These are phyloP conservation scores for Vanacampus margaritifer DNA, from an alignment of 2,113 vertebrate species.

Conservation along the genomic window DNA sequence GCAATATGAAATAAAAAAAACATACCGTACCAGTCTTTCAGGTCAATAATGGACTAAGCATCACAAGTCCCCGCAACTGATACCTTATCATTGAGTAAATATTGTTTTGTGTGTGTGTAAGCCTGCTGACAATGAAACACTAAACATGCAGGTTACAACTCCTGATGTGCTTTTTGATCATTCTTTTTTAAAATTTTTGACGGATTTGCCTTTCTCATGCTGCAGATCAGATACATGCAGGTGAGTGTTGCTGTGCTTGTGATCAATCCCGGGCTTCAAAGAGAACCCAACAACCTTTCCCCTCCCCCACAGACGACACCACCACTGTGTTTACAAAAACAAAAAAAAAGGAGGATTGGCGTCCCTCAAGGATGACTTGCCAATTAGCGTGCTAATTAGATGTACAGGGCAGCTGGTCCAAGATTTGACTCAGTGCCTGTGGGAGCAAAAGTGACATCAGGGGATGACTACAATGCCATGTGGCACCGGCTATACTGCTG, in stretches of 20 bases:
- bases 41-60: background rate
- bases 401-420: slow-evolving; percentile 37
- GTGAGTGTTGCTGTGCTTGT: slow-evolving; percentile 71
- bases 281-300: background rate
- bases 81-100: background rate
- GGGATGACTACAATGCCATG: slow-evolving; percentile 22
- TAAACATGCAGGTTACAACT: background rate
- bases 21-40: background rate
- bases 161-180: background rate
- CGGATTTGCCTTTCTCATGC: slow-evolving; percentile 75
- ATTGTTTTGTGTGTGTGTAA: background rate
- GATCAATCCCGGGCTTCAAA: slow-evolving; percentile 36
- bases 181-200: slow-evolving; percentile 50
- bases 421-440: slow-evolving; percentile 35
- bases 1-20: too few species aligned
- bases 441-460: slow-evolving; percentile 31
- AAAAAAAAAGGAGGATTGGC: background rate
- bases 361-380: slow-evolving; percentile 30
- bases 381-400: slow-evolving; percentile 28
- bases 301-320: background rate
- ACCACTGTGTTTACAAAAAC: slow-evolving; percentile 29
- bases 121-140: background rate
- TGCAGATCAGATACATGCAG: slow-evolving; percentile 97
- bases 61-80: background rate
- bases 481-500: slow-evolving; percentile 32